Base-by-base conservation (phyloP, 1,140 invertebrate genomes). In the Diorhabda carinulata region DNA sequence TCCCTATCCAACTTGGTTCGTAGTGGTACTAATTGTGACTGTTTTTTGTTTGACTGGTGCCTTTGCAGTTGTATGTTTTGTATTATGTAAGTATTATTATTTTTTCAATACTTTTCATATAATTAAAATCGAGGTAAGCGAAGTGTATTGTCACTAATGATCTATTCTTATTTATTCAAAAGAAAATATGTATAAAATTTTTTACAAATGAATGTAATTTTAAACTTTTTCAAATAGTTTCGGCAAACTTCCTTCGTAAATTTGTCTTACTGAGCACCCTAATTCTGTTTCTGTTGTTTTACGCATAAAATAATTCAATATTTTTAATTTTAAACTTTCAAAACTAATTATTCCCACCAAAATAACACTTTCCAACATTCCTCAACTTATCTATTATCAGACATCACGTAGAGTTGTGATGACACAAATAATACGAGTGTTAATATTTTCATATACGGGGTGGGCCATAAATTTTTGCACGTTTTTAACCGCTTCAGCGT, bases 71-170 rank as follows among this genome's bases (percentile, higher is more conserved):
- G 68, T 76, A 8, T 81, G 78, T 66, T 76, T 79, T 57, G 61
- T 79, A 40, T 69, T 81, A 64, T 81, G 80, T 81, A 75, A 79
- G 80, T 78, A 62, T 25, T 25, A 25, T 25, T 25, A 25, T 25
- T 25, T 25, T 25, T 25, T 25, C 0, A 63, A 57, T n/a, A 56
- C 52, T 56, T 6, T 57, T 1, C n/a, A 4, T 9, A 7, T 57
- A n/a, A 3, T 3, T n/a, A 3, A n/a, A 57, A 60, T 66, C 58
- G 25, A 25, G 25, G 25, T 25, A 25, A 25, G 25, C 25, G 25
- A 25, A 25, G 25, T 25, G 25, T 25, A 25, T 25, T 25, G 25
- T 25, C 25, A 25, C 25, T 25, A 25, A 25, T 25, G 25, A 25
- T 25, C 0, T 25, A 25, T 25, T 57, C 3, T 60, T 25, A 57